Evolutionary conservation across 2,797 vertebrate species (phyloP).

Genomic region (Lycodopsis pacificus): DNA sequence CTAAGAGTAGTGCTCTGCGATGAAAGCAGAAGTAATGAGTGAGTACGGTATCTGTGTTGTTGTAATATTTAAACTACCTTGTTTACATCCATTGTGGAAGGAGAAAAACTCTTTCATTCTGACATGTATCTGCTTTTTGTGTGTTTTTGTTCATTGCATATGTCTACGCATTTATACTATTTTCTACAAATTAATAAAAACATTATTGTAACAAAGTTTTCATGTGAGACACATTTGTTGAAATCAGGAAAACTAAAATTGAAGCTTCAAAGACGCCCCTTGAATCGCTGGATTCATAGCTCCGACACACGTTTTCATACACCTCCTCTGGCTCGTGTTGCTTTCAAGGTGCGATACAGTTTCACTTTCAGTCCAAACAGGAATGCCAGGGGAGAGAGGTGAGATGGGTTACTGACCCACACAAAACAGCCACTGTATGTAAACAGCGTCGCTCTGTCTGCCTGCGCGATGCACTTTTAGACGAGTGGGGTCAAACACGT

Average conservation of each 20-base stretch:
- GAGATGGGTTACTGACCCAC: conserved; percentile 40
- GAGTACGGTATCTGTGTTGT: conserved; percentile 34
- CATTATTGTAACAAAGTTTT: conserved; percentile 31
- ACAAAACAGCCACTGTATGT: conserved; percentile 61
- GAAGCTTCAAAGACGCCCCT: background rate
- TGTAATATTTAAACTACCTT: conserved; percentile 54
- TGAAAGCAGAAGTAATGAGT: conserved; percentile 22
- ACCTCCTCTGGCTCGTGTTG: background rate
- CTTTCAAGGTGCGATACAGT: background rate
- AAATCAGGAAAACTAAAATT: background rate
- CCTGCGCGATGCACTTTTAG: conserved; percentile 37
- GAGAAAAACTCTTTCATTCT: conserved; percentile 30
- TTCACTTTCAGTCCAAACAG: conserved; percentile 30
- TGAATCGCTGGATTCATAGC: background rate
- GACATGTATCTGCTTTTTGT: conserved; percentile 5
- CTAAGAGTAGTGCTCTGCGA: conserved; percentile 20
- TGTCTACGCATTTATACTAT: conserved; percentile 54
- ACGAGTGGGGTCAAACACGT: conserved; percentile 36
- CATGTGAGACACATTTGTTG: background rate
- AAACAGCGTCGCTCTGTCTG: conserved; percentile 65
- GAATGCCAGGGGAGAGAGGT: conserved; percentile 40
- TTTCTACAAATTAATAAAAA: conserved; percentile 71
- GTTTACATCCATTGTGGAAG: conserved; percentile 47
- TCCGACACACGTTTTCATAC: background rate
- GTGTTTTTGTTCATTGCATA: conserved; percentile 18